These are phyloP conservation scores for Rhodophaea formosa DNA, from an alignment of 2,888 invertebrate species.

Conservation along the genomic window DNA sequence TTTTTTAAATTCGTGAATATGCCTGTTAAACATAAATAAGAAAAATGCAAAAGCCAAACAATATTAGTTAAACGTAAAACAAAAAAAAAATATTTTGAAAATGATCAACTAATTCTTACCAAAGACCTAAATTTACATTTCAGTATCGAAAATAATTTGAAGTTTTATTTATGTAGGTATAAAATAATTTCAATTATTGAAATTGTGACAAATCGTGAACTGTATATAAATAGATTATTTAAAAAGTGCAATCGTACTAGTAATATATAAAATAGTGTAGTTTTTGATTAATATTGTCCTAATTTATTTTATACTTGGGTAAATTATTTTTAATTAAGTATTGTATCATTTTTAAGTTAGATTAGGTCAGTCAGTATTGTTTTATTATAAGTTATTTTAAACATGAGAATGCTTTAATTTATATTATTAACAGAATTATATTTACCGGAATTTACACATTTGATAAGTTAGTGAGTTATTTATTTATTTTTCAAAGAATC, in stretches of 20 bases:
- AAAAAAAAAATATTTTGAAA: too few species aligned
- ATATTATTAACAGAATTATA: neutral
- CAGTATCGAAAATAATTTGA: too few species aligned
- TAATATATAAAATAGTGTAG: slow-evolving; percentile 30
- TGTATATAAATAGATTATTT: slow-evolving; percentile 57
- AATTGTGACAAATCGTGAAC: slow-evolving; percentile 26
- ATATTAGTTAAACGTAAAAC: too few species aligned
- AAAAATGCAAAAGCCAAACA: too few species aligned
- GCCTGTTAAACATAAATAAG: too few species aligned
- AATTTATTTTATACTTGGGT: slow-evolving; percentile 32
- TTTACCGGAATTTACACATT: slow-evolving; percentile 21
- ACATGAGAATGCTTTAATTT: neutral
- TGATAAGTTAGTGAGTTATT: slow-evolving; percentile 19
- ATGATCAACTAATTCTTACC: too few species aligned
- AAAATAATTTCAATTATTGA: slow-evolving; percentile 1
- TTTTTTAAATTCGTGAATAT: too few species aligned
- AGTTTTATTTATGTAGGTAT: too few species aligned
- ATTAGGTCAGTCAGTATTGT: neutral
- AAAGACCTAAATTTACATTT: too few species aligned
- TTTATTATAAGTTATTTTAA: neutral
- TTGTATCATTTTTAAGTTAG: slow-evolving; percentile 23
- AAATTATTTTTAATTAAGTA: slow-evolving; percentile 31
- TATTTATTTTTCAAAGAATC: slow-evolving; percentile 20
- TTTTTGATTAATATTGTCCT: slow-evolving; percentile 17
- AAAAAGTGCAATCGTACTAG: slow-evolving; percentile 72